Evolutionary conservation across 2,888 invertebrate species (phyloP), one percentile per base, ranked within the genome.

Genomic region (Psococerastis gibbosa): DNA sequence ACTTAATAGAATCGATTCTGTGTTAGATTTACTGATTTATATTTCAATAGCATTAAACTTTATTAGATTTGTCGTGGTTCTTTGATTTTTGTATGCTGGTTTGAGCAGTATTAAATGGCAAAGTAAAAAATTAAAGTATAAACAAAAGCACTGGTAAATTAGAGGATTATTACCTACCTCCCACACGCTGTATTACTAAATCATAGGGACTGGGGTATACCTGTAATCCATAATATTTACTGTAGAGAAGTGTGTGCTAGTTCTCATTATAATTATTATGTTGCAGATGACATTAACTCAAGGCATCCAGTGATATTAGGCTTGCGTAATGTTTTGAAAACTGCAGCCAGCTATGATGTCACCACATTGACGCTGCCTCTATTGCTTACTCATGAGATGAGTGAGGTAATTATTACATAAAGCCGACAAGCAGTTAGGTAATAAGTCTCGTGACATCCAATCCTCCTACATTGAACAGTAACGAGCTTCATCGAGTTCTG

Each of bases 241-340:
- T n/a, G n/a, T n/a, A n/a, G n/a, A n/a, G n/a, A n/a, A n/a, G n/a
- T n/a, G n/a, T n/a, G n/a, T n/a, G n/a, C n/a, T n/a, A n/a, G n/a
- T n/a, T n/a, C n/a, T n/a, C n/a, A n/a, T n/a, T n/a, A n/a, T n/a
- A n/a, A n/a, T n/a, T n/a, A n/a, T n/a, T n/a, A n/a, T n/a, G n/a
- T n/a, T n/a, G n/a, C n/a, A 69, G 78, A 76, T 46, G 95, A 97
- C 57, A 89, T 98, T 43, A 88, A 89, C 54, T 97, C 92, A 0
- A 75, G 98, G 2, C 95, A 98, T 70, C 84, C 91, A 2, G 87
- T 84, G 17, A 88, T 99, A 52, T 69, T 95, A 46, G 97, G 95
- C 1, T 68, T 98, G 47, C 73, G 97, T 47, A 95, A 92, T 64
- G 83, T 97, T 48, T 68, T 99, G 52, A 91, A 92, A 66, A 79